phyloP scores from a whole-genome alignment of 2,113 vertebrate genomes.

The Hylia prasina region DNA sequence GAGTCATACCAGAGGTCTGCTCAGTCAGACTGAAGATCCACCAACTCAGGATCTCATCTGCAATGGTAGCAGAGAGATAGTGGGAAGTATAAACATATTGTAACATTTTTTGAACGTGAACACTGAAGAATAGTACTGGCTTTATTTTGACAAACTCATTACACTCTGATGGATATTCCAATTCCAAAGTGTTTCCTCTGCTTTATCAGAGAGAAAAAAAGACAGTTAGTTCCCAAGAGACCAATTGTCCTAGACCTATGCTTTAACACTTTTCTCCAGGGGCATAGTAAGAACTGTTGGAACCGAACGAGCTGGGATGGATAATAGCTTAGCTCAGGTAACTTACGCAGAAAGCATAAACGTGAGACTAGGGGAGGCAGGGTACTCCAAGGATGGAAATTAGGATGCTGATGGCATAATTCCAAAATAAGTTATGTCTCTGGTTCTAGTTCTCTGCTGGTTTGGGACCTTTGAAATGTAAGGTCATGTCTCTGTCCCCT shows the following conservation, averaged over 20 bases:
- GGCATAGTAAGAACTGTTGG: background rate
- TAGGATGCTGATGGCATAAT: background rate
- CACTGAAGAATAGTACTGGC: background rate
- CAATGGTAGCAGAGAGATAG: background rate
- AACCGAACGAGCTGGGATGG: background rate
- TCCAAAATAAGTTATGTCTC: background rate
- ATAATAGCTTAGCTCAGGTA: background rate
- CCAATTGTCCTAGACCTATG: background rate
- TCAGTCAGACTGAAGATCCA: background rate
- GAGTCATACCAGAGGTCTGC: background rate
- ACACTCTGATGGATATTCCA: background rate
- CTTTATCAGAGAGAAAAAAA: background rate
- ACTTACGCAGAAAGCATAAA: background rate
- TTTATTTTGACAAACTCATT: background rate
- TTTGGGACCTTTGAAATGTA: background rate
- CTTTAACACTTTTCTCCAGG: background rate
- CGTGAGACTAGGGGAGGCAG: background rate
- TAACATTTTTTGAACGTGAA: background rate
- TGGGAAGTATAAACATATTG: background rate
- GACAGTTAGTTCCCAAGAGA: background rate
- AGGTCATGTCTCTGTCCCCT: background rate
- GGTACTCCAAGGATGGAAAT: background rate
- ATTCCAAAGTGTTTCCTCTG: background rate
- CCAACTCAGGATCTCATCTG: background rate
- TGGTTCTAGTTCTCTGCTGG: background rate